phyloP scores from a whole-genome alignment of 2,113 vertebrate genomes.

The Pleuronectes platessa region DNA sequence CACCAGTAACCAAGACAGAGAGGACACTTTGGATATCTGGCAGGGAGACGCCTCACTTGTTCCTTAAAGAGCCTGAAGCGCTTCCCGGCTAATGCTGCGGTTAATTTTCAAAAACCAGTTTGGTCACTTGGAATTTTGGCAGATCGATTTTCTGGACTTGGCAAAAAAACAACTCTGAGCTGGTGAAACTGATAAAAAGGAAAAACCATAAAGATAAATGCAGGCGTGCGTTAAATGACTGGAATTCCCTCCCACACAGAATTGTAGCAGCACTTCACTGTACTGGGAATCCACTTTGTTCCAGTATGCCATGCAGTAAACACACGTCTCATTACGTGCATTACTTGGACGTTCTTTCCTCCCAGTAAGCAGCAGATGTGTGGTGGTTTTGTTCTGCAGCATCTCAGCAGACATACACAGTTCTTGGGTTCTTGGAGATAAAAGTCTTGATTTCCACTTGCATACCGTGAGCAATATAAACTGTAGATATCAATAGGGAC shows the following conservation, averaged over 20 bases:
- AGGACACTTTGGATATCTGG: constrained; percentile 1
- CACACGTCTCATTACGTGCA: too few relatives aligned
- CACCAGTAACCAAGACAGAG: background rate
- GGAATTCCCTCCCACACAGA: background rate
- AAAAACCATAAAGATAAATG: background rate
- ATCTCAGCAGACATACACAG: background rate
- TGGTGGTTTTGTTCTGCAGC: background rate
- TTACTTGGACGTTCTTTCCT: background rate
- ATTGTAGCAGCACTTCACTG: background rate
- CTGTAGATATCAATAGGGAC: background rate
- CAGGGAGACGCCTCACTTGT: constrained; percentile 8
- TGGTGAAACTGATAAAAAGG: constrained; percentile 3
- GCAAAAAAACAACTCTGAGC: background rate
- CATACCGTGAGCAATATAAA: background rate
- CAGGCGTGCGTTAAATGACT: too few relatives aligned
- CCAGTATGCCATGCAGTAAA: background rate
- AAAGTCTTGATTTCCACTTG: constrained; percentile 16
- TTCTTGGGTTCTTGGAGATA: background rate
- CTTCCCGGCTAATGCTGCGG: constrained; percentile 2
- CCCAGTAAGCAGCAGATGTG: constrained; percentile 4
- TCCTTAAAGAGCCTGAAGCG: background rate
- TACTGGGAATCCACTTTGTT: constrained; percentile 25
- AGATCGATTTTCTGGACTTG: background rate
- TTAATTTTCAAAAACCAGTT: constrained; percentile 14
- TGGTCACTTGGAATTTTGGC: background rate